These are phyloP conservation scores for Pantherophis vulpinus DNA, from an alignment of 2,797 vertebrate genomes.

Conservation along the genomic window DNA sequence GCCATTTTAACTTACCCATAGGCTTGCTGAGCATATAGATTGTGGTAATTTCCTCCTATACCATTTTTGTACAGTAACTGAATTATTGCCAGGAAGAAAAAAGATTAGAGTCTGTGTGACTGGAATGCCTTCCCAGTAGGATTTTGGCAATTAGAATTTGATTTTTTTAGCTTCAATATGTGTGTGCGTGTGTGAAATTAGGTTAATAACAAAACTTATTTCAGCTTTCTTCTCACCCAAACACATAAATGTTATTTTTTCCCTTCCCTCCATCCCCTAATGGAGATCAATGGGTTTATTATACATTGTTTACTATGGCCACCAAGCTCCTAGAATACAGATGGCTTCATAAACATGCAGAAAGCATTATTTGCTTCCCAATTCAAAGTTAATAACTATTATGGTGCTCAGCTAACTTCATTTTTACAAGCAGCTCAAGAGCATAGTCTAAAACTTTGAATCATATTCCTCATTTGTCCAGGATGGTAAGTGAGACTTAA, in stretches of 20 bases:
- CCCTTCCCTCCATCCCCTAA: neutral
- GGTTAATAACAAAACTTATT: neutral
- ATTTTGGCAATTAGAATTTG: neutral
- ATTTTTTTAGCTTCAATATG: too few relatives aligned
- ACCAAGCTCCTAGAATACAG: neutral
- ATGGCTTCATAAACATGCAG: neutral
- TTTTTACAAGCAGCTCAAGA: neutral
- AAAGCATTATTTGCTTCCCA: neutral
- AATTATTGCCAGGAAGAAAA: neutral
- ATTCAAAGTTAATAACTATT: slow-evolving; percentile 15
- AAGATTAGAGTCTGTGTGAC: neutral
- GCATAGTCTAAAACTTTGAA: neutral
- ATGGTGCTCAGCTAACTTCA: neutral
- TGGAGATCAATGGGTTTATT: slow-evolving; percentile 2
- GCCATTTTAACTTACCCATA: neutral
- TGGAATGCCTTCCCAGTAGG: too few relatives aligned
- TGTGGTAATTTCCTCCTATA: neutral
- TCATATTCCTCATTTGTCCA: neutral
- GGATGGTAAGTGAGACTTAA: neutral
- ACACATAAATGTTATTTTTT: too few relatives aligned
- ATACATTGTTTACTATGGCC: neutral
- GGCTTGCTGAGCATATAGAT: neutral
- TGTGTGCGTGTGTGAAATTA: too few relatives aligned
- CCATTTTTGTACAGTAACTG: neutral
- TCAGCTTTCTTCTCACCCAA: neutral